Base-by-base conservation (phyloP, 2,797 vertebrate genomes). In the Poeciliopsis turneri region DNA sequence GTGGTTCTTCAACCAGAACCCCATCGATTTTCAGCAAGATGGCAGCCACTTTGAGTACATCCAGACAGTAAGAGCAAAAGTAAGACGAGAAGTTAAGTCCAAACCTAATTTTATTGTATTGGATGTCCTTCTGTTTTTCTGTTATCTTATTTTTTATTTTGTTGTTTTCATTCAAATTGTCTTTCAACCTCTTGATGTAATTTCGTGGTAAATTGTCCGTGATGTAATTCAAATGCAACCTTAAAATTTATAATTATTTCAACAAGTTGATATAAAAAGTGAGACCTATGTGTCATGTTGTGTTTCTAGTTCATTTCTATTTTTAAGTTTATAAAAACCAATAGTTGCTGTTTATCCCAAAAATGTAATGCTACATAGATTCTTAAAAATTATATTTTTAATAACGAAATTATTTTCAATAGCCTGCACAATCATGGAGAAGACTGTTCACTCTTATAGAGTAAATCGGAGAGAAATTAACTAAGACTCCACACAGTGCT, bases 1-100 rank as follows among this genome's bases (percentile, higher is more conserved):
- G 86, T 99, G 98, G 98, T 96, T 96, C 2, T 95, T 97, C 84
- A 97, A 98, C 88, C 97, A 97, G 79, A 96, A 95, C 39, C 96
- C 96, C 4, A 97, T 99, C 78, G 95, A 96, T 87, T 97, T 98
- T 49, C 96, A 97, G 46, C 97, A 97, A 81, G 96, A 97, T 33
- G 97, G 96, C 0, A 95, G 97, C 87, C 98, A 99, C 92, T 98
- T 99, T 90, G 98, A 99, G 95, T 97, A 94, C 95, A 98, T 98
- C 93, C 96, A 97, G 91, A 98, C 97, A 86, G 98, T 99, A 96
- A 97, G 98, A 95, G 79, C 88, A 33, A 79, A 88, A 90, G 94
- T 94, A 93, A 93, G 91, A 10, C 87, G 77, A 77, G 75, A 85
- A 76, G 76, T 36, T 79, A 66, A 75, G 72, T 36, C 66, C 72